Conservation (phyloP, 2,797 vertebrate species). For the Prunella strophiata region DNA sequence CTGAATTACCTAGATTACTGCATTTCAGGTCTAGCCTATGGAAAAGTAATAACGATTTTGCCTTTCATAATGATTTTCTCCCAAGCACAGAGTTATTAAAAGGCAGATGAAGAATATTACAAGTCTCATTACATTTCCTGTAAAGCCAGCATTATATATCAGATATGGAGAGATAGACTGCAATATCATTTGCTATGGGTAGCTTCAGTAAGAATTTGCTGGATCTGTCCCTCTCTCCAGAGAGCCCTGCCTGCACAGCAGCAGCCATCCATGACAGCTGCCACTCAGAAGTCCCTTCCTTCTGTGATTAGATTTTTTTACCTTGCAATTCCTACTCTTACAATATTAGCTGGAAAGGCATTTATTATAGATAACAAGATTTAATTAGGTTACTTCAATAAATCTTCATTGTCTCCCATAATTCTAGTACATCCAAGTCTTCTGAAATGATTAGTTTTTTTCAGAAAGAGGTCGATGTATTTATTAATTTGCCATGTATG, state of each 20-base stretch:
- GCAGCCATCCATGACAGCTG: not conserved
- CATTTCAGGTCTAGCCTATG: not conserved
- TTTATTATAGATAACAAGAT: constrained; percentile 26
- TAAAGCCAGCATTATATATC: not conserved
- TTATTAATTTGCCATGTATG: constrained; percentile 28
- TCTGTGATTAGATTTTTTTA: not conserved
- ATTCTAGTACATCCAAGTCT: constrained; percentile 9
- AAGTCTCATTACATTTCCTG: constrained; percentile 30
- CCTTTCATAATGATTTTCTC: constrained; percentile 23
- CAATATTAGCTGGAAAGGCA: constrained; percentile 12
- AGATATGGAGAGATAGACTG: not conserved
- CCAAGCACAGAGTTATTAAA: not conserved
- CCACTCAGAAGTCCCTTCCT: not conserved
- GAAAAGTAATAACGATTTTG: constrained; percentile 19
- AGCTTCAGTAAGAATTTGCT: not conserved
- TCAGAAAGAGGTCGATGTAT: not conserved
- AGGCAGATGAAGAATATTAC: constrained; percentile 25
- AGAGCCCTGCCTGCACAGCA: not conserved
- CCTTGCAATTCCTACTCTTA: constrained; percentile 10
- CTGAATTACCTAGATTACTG: not conserved
- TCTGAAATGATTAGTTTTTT: not conserved
- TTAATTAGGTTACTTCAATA: constrained; percentile 49
- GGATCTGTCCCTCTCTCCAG: not conserved
- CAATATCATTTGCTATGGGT: not conserved
- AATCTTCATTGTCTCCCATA: not conserved